Conservation (phyloP, 2,113 vertebrate genomes). For the Ellobius talpinus region DNA sequence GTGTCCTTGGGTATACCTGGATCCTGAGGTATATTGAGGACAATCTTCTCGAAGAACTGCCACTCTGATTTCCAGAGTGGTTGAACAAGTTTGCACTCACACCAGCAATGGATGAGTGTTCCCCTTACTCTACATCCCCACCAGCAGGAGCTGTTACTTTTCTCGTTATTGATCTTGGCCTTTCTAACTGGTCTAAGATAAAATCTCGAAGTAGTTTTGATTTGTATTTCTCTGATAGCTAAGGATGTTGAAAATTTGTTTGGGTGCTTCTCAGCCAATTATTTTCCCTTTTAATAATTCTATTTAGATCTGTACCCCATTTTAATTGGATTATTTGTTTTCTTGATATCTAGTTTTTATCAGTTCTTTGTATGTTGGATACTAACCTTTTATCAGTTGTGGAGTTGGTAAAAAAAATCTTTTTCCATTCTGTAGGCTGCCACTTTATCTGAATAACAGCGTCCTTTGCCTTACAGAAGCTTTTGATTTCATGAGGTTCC, state of each 20-base stretch:
- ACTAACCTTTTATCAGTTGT: not conserved
- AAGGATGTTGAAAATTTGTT: not conserved
- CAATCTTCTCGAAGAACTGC: not conserved
- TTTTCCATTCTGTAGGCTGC: not conserved
- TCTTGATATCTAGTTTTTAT: not conserved
- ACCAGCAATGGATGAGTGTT: not conserved
- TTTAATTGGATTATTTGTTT: not conserved
- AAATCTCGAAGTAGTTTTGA: not conserved
- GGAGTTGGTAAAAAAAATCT: not conserved
- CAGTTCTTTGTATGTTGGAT: not conserved
- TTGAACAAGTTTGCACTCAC: not conserved
- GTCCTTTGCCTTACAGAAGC: not conserved
- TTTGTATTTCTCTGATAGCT: not conserved
- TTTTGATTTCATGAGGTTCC: not conserved
- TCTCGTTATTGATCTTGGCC: not conserved
- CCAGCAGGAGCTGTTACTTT: not conserved
- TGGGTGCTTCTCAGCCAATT: not conserved
- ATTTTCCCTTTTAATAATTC: not conserved
- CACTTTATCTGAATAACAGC: not conserved
- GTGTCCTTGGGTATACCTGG: too few relatives aligned
- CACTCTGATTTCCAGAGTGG: not conserved
- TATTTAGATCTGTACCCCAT: not conserved
- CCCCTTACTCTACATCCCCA: not conserved
- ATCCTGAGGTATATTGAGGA: not conserved
- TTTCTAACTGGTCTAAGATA: not conserved